Evolutionary conservation across 2,888 invertebrate genomes (phyloP), one percentile per base, ranked within the genome.

Genomic region (Drosophila anceps): DNA sequence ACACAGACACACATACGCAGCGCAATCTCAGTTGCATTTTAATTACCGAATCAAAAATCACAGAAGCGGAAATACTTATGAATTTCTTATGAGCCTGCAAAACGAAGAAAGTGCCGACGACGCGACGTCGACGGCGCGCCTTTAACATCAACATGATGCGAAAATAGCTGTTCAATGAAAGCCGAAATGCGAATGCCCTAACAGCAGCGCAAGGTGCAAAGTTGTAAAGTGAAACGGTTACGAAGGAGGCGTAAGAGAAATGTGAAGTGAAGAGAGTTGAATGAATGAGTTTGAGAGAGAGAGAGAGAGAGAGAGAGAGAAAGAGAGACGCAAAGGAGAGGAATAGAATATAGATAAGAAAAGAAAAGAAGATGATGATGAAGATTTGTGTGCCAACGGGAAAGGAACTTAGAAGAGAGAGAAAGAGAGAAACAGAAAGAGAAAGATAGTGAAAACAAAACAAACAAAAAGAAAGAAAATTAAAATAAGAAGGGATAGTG

Each of bases 41-140:
- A 91, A 91, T 91, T 91, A 91, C 91, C 84, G 84, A 85, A 90
- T 91, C 91, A 90, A 85, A 84, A 91, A 90, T 90, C 91, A 90
- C 81, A 90, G 85, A 91, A 81, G 89, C 91, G 88, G 88, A 92
- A 91, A 92, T 91, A 86, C 90, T 91, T 91, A 91, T 91, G 92
- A 91, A 91, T 91, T 92, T 87, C 91, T 91, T 91, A 91, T 91
- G 91, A 91, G 84, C 77, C 69, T 68, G 66, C 67, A 81, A 71
- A 72, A 68, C 63, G 82, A 76, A 84, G 88, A 61, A 76, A 76
- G 68, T 82, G 71, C 79, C 79, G 63, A 51, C 60, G 51, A 44
- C 35, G 54, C 60, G 51, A 44, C 39, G 54, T 53, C 71, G 67
- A 63, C 48, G 63, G 46, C 62, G 48, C 67, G 54, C 53, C 62